Percentiles rank a stretch among this genome's conserved stretches.
Evolutionary conservation across 2,888 invertebrate species (phyloP).

Genomic region (Lasius fuliginosus): DNA sequence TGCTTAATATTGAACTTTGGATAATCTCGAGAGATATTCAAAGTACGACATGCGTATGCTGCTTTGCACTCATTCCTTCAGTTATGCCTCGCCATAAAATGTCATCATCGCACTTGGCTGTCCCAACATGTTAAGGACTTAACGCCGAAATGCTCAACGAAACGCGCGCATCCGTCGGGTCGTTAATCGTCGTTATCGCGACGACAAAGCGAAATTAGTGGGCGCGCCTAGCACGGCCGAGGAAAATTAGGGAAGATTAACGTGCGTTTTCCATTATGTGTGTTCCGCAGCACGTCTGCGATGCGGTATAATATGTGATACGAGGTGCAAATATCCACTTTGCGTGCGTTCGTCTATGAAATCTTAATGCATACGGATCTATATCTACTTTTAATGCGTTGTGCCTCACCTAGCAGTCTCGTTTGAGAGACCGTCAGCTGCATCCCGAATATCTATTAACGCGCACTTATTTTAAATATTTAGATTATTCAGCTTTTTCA

Average conservation of each 20-base stretch:
- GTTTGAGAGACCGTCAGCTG: conserved; percentile 57
- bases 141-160: conserved; percentile 36
- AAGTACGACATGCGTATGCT: background rate
- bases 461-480: conserved; percentile 61
- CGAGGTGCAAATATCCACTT: conserved; percentile 60
- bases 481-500: conserved; percentile 51
- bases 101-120: background rate
- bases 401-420: conserved; percentile 32
- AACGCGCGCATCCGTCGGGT: background rate
- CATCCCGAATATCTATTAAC: conserved; percentile 71
- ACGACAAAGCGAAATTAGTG: conserved; percentile 58
- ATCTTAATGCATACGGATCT: conserved; percentile 55
- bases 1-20: conserved; percentile 3
- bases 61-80: background rate
- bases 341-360: conserved; percentile 53
- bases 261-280: conserved; percentile 38
- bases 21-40: background rate
- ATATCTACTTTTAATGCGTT: conserved; percentile 60
- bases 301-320: conserved; percentile 32
- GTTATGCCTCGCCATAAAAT: background rate
- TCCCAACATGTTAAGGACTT: conserved; percentile 30
- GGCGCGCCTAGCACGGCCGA: conserved; percentile 4
- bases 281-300: background rate
- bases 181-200: conserved; percentile 53
- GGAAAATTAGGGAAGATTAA: conserved; percentile 65